A percentile compares a stretch with the other conserved stretches of the same genome.
Evolutionary conservation across 2,888 invertebrate species (phyloP).

Genomic region (Erebia ligea): DNA sequence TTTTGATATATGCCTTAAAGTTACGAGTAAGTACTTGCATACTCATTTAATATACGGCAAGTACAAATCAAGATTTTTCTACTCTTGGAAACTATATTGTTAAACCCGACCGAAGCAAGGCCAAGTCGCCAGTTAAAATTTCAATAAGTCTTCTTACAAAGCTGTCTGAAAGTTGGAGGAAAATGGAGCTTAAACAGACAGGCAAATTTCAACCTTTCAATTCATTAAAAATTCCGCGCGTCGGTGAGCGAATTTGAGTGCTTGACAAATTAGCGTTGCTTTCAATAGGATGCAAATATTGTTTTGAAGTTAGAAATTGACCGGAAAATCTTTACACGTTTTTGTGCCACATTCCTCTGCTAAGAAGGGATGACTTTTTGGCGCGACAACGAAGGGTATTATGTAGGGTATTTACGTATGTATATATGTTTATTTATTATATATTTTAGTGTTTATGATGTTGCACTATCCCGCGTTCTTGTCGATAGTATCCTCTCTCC

Average conservation of each 20-base stretch:
- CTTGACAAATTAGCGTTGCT: neutral
- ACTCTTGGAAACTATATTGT: neutral
- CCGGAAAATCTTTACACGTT: no score
- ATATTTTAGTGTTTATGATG: no score
- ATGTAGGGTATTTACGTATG: no score
- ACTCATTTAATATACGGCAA: no score
- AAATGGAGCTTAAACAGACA: neutral
- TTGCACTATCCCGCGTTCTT: no score
- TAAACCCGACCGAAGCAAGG: neutral
- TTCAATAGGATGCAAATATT: neutral
- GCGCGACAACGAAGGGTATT: no score
- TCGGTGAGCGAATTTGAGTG: constrained; percentile 2
- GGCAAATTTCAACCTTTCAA: constrained; percentile 9
- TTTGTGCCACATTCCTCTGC: no score
- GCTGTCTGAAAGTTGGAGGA: neutral
- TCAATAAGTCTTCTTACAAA: constrained; percentile 5
- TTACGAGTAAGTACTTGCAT: no score
- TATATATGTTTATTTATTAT: no score
- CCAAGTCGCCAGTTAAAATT: neutral
- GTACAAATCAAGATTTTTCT: neutral
- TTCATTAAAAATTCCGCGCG: constrained; percentile 6
- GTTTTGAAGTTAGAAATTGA: neutral
- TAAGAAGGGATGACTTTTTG: no score
- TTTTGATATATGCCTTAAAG: neutral
- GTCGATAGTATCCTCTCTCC: no score